Evolutionary conservation across 1,140 invertebrate genomes (phyloP).

Genomic region (Protaetia brevitarsis): DNA sequence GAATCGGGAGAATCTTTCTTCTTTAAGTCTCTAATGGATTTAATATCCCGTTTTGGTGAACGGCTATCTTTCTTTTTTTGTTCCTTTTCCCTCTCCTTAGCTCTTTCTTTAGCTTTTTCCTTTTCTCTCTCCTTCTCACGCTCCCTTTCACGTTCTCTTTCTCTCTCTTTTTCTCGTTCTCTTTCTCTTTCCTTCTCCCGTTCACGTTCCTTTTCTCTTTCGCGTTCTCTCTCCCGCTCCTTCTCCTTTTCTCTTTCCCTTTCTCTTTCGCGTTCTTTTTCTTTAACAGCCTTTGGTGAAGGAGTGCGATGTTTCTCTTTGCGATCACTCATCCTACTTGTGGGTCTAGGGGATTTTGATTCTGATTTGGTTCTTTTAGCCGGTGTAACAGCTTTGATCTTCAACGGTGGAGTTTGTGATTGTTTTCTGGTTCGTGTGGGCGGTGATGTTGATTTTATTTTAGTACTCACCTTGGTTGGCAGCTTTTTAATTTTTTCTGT

Average conservation of each 20-base stretch:
- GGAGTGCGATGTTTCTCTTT: constrained; percentile 48
- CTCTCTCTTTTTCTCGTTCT: constrained; percentile 42
- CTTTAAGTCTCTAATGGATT: constrained; percentile 37
- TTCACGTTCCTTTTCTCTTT: constrained; percentile 43
- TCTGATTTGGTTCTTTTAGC: constrained; percentile 44
- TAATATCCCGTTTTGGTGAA: constrained; percentile 43
- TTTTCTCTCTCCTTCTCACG: constrained; percentile 41
- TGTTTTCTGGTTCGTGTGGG: constrained; percentile 46
- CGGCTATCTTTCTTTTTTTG: constrained; percentile 38
- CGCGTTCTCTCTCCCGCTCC: constrained; percentile 47
- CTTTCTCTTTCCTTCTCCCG: constrained; percentile 40
- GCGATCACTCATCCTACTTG: constrained; percentile 38
- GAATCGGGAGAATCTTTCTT: constrained; percentile 46
- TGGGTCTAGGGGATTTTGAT: constrained; percentile 45
- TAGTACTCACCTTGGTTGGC: constrained; percentile 38
- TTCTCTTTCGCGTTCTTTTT: constrained; percentile 34
- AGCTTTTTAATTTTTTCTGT: constrained; percentile 29
- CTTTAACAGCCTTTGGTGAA: constrained; percentile 40
- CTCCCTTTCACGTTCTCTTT: constrained; percentile 43
- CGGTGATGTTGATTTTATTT: constrained; percentile 42
- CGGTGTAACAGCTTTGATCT: constrained; percentile 43
- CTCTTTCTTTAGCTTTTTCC: constrained; percentile 38
- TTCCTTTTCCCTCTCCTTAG: constrained; percentile 35
- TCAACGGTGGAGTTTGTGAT: constrained; percentile 47
- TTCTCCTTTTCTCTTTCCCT: constrained; percentile 42